These are phyloP conservation scores for Thinocorus orbignyianus DNA, from an alignment of 2,113 vertebrate species.

Conservation along the genomic window DNA sequence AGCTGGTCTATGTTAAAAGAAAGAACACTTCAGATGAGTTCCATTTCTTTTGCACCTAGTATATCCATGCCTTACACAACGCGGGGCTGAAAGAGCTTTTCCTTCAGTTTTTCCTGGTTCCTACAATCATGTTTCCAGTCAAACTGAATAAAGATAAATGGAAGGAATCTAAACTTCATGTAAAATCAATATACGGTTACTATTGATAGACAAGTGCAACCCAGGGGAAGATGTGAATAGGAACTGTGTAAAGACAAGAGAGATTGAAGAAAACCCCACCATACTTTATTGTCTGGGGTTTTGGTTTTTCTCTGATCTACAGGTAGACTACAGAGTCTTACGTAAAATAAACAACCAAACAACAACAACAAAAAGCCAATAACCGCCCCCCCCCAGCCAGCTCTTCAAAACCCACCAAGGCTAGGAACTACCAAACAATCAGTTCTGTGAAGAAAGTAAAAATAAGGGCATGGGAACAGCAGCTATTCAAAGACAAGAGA, in stretches of 20 bases:
- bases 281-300: not conserved
- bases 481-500: not conserved
- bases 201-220: not conserved
- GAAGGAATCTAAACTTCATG: not conserved
- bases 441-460: too few relatives aligned
- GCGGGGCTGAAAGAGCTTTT: not conserved
- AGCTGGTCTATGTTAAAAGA: not conserved
- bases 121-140: not conserved
- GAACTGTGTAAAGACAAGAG: not conserved
- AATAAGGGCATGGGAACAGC: not conserved
- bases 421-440: not conserved
- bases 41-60: not conserved
- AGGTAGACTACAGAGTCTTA: not conserved
- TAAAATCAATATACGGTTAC: not conserved
- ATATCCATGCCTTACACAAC: not conserved
- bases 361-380: not conserved
- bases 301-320: not conserved
- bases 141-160: not conserved
- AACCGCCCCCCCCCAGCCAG: not conserved
- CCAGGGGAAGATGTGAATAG: not conserved
- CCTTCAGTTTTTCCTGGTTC: not conserved
- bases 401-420: not conserved
- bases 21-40: not conserved
- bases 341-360: not conserved
- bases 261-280: not conserved